Evolutionary conservation across 2,888 invertebrate genomes (phyloP).

Genomic region (Zelleria hepariella): DNA sequence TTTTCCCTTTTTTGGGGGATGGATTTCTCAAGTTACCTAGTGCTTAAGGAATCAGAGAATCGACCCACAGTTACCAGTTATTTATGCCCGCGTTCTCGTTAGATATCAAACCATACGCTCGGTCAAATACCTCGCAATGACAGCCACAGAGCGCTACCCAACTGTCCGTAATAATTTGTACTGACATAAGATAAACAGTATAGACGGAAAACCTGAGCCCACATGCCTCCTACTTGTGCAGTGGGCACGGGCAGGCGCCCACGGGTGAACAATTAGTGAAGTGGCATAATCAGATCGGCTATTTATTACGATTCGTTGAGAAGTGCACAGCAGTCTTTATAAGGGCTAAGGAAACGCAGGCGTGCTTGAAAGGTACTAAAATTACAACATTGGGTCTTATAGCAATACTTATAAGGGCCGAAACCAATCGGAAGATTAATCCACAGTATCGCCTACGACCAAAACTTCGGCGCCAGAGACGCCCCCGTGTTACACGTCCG

Average conservation of each 20-base stretch:
- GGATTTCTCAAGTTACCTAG: no score
- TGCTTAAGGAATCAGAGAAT: background rate
- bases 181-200: background rate
- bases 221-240: background rate
- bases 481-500: conserved; percentile 14
- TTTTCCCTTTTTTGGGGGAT: no score
- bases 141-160: background rate
- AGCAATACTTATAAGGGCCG: background rate
- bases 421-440: background rate
- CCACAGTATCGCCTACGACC: conserved; percentile 15
- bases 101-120: background rate
- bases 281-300: background rate
- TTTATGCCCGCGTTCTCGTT: background rate
- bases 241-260: conserved; percentile 1
- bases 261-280: conserved; percentile 2
- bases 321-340: conserved; percentile 13
- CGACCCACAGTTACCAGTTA: background rate
- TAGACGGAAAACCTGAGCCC: background rate
- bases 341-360: conserved; percentile 14
- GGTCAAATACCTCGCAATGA: background rate
- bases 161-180: background rate
- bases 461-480: conserved; percentile 19
- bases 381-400: background rate
- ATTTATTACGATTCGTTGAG: conserved; percentile 5
- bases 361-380: background rate